phyloP scores from a whole-genome alignment of 64 coral and sea anemone species.

The Catalaphyllia jardinei region DNA sequence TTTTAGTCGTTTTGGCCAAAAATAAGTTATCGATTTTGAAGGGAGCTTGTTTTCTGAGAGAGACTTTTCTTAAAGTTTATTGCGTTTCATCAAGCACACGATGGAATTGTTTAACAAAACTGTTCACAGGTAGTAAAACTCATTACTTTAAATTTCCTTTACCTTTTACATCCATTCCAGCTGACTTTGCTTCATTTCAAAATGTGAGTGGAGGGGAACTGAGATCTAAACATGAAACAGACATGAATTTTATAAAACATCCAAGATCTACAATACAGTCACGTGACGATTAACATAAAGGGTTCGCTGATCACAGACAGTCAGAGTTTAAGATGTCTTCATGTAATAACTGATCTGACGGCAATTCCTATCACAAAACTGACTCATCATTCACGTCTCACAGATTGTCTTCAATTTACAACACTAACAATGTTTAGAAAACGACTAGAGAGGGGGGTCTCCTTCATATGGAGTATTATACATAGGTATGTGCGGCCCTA shows the following conservation, averaged over 20 bases:
- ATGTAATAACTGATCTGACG: conserved; percentile 79
- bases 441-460: not conserved
- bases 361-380: conserved; percentile 86
- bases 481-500: too few species aligned
- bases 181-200: too few species aligned
- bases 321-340: conserved; percentile 63
- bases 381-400: conserved; percentile 42
- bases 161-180: too few species aligned
- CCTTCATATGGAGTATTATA: too few species aligned
- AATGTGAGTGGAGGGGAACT: not conserved
- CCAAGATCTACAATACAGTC: not conserved
- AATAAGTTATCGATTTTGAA: too few species aligned
- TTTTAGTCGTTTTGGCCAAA: too few species aligned
- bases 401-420: not conserved
- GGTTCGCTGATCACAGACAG: conserved; percentile 13
- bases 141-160: too few species aligned
- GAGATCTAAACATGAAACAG: not conserved
- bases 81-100: too few species aligned
- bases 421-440: not conserved
- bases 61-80: too few species aligned
- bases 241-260: not conserved
- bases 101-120: too few species aligned
- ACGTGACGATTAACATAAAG: not conserved
- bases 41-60: too few species aligned
- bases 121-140: too few species aligned